phyloP scores from a whole-genome alignment of 2,888 invertebrate species.

The Pilophorus perplexus region DNA sequence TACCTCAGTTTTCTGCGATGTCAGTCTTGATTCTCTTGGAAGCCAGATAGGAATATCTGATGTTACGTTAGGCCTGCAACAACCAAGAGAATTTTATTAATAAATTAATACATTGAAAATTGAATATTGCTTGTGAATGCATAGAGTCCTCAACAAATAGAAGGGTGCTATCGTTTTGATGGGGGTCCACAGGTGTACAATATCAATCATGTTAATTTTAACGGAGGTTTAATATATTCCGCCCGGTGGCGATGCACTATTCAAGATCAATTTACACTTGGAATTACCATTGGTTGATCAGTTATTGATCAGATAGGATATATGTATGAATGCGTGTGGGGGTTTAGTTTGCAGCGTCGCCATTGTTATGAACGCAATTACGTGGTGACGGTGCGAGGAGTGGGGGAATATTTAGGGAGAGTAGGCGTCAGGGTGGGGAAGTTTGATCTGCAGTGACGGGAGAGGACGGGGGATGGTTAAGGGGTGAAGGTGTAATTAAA shows the following conservation, averaged over 20 bases:
- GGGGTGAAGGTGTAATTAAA: constrained; percentile 20
- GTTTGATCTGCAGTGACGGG: constrained; percentile 10
- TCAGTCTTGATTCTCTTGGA: background rate
- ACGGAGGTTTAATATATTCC: background rate
- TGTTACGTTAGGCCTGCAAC: background rate
- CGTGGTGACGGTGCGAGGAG: background rate
- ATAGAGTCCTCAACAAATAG: no score
- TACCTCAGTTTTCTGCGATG: constrained; percentile 1
- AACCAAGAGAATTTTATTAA: no score
- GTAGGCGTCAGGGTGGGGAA: background rate
- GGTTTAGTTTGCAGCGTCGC: constrained; percentile 17
- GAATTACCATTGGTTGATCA: constrained; percentile 21
- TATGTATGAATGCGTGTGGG: constrained; percentile 20
- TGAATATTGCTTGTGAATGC: no score
- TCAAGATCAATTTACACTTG: constrained; percentile 5
- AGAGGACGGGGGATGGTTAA: background rate
- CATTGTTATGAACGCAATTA: constrained; percentile 22
- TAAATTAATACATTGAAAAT: no score
- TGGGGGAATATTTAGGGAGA: constrained; percentile 1
- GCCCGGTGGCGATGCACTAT: background rate
- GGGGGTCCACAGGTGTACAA: no score
- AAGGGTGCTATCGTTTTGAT: no score
- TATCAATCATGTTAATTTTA: background rate
- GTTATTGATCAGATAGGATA: constrained; percentile 23
- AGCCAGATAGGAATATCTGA: background rate